Percentiles rank a stretch among this genome's conserved stretches.
Evolutionary conservation across 2,888 invertebrate species (phyloP).

Genomic region (Galerucella nymphaeae): DNA sequence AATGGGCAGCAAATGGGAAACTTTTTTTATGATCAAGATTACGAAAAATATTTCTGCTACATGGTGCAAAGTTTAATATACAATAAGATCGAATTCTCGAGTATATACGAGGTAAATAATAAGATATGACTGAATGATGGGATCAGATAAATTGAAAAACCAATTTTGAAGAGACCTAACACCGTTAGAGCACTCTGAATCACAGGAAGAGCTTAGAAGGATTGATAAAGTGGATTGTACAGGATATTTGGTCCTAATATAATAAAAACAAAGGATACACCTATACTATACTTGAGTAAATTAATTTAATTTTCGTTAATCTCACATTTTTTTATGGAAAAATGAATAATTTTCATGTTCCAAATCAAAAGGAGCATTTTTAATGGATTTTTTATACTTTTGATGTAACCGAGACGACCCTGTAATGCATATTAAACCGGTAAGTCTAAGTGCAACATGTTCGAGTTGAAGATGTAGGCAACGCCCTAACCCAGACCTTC

Average conservation of each 20-base stretch:
- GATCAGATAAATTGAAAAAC: no score
- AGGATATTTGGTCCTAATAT: no score
- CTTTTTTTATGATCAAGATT: neutral
- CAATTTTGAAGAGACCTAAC: no score
- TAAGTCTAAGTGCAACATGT: slow-evolving; percentile 28
- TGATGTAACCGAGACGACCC: neutral
- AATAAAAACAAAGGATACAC: no score
- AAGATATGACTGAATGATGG: neutral
- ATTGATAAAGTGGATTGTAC: no score
- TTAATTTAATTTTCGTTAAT: no score
- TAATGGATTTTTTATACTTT: neutral
- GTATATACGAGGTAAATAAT: neutral
- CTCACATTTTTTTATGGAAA: no score
- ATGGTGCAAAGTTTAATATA: neutral
- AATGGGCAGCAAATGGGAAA: neutral
- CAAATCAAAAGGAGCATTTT: no score
- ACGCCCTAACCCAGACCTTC: slow-evolving; percentile 64
- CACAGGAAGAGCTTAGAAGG: no score
- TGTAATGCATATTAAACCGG: neutral
- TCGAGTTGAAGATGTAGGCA: slow-evolving; percentile 35
- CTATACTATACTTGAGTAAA: no score
- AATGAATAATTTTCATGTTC: no score
- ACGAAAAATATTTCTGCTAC: neutral
- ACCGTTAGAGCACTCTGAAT: no score
- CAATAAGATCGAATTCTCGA: neutral